Evolutionary conservation across 1,140 invertebrate species (phyloP).

Genomic region (fruit fly (Drosophila melanogaster)): Release_6_plus_ISO1_MT NT_033779.5:8478501-8479000

Average conservation of each 20-base stretch:
- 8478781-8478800: conserved; percentile 13
- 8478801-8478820: conserved; percentile 51
- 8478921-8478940: background rate
- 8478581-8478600: conserved; percentile 57
- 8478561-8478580: conserved; percentile 25
- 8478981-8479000: conserved; percentile 81
- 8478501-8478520: conserved; percentile 19
- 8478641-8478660: conserved; percentile 5
- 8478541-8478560: conserved; percentile 72
- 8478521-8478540: conserved; percentile 75
- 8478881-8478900: conserved; percentile 12
- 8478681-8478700: conserved; percentile 56
- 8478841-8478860: conserved; percentile 29
- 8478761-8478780: background rate
- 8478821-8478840: conserved; percentile 40
- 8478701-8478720: conserved; percentile 50
- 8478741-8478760: background rate
- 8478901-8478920: conserved; percentile 3
- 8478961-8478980: conserved; percentile 63
- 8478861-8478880: conserved; percentile 32
- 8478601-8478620: conserved; percentile 21
- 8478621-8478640: conserved; percentile 6
- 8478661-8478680: conserved; percentile 2
- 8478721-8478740: conserved; percentile 5
- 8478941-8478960: conserved; percentile 47